phyloP scores from a whole-genome alignment of 2,888 invertebrate species.

The Sarcophaga carnaria region DNA sequence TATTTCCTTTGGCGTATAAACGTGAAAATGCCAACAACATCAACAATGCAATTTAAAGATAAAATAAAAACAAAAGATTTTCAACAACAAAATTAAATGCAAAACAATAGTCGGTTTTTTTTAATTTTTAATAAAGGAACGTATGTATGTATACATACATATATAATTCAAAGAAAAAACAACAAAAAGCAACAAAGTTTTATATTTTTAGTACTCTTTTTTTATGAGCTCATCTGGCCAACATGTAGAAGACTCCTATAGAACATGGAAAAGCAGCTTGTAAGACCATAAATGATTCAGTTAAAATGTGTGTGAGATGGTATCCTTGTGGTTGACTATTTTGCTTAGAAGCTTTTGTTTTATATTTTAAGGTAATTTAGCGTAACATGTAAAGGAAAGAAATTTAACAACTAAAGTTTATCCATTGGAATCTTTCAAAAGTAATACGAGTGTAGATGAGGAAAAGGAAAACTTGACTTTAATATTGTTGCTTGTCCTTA shows the following conservation, averaged over 20 bases:
- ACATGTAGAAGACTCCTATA: background rate
- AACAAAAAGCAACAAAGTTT: conserved; percentile 25
- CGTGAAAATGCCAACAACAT: conserved; percentile 53
- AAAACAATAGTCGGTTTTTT: conserved; percentile 64
- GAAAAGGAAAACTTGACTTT: too few species aligned
- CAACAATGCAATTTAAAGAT: conserved; percentile 36
- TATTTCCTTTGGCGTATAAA: conserved; percentile 21
- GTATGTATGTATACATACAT: background rate
- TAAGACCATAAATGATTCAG: too few species aligned
- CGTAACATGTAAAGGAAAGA: conserved; percentile 23
- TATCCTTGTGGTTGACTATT: background rate
- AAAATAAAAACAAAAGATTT: conserved; percentile 13
- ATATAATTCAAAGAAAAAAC: background rate
- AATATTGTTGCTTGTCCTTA: too few species aligned
- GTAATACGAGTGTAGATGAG: too few species aligned
- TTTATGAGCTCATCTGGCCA: conserved; percentile 60
- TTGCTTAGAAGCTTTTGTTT: conserved; percentile 35
- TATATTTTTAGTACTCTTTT: conserved; percentile 31
- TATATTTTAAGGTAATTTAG: conserved; percentile 53
- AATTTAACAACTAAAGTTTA: conserved; percentile 2
- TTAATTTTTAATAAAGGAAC: conserved; percentile 36
- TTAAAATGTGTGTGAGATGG: too few species aligned
- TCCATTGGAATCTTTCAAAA: background rate
- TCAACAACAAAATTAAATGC: conserved; percentile 59
- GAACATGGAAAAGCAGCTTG: background rate